Conservation (phyloP, 2,113 vertebrate genomes). For the Ifrita kowaldi region DNA sequence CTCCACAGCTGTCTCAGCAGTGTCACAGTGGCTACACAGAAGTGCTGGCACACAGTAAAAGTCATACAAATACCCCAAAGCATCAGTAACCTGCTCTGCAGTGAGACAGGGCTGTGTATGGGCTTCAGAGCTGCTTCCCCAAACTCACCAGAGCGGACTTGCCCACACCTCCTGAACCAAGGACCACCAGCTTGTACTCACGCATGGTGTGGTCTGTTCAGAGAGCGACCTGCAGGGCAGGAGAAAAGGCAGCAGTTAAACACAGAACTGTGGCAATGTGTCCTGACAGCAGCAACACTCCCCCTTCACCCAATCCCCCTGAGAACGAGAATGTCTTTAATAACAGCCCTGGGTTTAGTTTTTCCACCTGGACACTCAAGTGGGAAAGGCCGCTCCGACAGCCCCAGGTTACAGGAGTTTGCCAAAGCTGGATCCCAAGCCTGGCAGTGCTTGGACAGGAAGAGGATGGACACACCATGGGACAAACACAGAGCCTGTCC, state of each 20-base stretch:
- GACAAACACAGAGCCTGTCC: neutral
- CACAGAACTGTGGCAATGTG: no score
- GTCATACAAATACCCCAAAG: accelerated
- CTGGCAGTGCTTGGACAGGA: neutral
- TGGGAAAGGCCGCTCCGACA: accelerated
- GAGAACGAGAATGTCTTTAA: neutral
- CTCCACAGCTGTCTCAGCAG: neutral
- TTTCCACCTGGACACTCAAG: neutral
- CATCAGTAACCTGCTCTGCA: accelerated
- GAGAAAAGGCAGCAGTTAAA: neutral
- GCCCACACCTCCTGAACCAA: constrained; percentile 98
- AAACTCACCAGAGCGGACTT: constrained; percentile 97
- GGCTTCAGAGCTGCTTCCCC: neutral
- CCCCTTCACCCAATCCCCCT: neutral
- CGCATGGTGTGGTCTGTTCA: constrained; percentile 93
- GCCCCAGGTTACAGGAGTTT: accelerated
- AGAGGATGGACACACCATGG: neutral
- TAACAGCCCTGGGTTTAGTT: neutral
- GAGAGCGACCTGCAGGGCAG: constrained; percentile 77
- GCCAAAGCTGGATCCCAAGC: neutral
- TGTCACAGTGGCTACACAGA: accelerated
- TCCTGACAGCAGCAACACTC: accelerated
- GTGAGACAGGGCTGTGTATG: accelerated
- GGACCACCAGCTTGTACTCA: constrained; percentile 99
- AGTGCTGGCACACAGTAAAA: accelerated